Percentiles rank a stretch among this genome's conserved stretches.
These are phyloP conservation scores for Drosophila imparisetae DNA, from an alignment of 2,888 invertebrate genomes.

Conservation along the genomic window DNA sequence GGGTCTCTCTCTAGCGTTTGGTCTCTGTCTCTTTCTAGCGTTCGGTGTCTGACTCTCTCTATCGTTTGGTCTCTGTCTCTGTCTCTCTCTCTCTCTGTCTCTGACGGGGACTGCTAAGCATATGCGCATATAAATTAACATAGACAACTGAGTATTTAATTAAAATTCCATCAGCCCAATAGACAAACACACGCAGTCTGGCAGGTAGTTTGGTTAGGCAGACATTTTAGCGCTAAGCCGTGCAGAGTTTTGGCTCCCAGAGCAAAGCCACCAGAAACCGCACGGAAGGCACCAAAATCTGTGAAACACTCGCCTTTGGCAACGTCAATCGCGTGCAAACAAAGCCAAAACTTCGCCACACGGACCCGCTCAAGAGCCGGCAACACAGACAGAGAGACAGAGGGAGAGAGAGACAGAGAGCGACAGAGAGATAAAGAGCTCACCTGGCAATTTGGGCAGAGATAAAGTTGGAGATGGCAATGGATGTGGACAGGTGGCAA, in stretches of 20 bases:
- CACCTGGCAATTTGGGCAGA: conserved; percentile 17
- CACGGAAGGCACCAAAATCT: conserved; percentile 60
- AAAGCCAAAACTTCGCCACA: conserved; percentile 37
- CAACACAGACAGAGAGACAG: background rate
- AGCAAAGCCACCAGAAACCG: conserved; percentile 74
- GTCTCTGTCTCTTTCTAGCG: background rate
- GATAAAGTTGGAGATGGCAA: conserved; percentile 36
- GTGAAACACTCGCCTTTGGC: conserved; percentile 55
- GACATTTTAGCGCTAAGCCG: conserved; percentile 72
- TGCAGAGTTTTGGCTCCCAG: conserved; percentile 39
- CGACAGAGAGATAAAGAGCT: background rate
- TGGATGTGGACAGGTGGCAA: conserved; percentile 56
- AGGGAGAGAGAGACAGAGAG: fast-evolving
- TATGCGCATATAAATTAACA: conserved; percentile 80
- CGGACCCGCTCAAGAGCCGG: background rate
- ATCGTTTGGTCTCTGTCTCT: too few species aligned
- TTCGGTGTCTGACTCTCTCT: background rate
- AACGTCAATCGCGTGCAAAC: conserved; percentile 64
- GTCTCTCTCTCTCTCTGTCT: background rate
- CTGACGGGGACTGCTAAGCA: conserved; percentile 64
- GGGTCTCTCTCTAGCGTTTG: background rate
- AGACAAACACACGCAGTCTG: conserved; percentile 47
- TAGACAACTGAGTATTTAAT: conserved; percentile 80
- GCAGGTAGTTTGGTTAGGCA: conserved; percentile 32
- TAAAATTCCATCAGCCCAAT: conserved; percentile 75